Base-by-base conservation (phyloP, 2,888 invertebrate genomes). In the Sesamia inferens region DNA sequence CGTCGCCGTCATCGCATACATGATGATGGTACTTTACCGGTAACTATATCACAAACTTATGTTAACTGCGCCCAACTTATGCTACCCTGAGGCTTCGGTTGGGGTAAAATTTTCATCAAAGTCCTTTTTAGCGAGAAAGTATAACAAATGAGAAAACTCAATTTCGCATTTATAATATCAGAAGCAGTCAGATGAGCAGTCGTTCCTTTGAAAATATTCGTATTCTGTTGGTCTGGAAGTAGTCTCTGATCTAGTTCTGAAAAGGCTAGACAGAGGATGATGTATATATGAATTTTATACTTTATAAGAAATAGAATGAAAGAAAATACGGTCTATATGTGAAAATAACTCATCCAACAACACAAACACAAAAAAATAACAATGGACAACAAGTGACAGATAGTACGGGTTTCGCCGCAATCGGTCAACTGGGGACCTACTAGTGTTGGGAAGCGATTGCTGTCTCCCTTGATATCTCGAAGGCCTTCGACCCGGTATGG, bases 1-100 rank as follows among this genome's bases (percentile, higher is more conserved):
- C 91, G 97, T 99, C 2, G 97, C 98, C 47, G 99, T 99, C 64
- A 97, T 99, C n/a, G 97, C 98, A 0, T 99, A 99, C 90, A 98
- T 98, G 85, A 98, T 99, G 97, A 98, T 99, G 0, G 98, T 98
- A 0, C 96, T 99, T 22, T 99, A 99, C 94, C 97, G 96, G 96
- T 96, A 87, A 84, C 16, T 22, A 54, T 55, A 58, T 57, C 0
- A 11, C 22, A 14, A 66, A 19, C 10, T 65, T 57, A 16, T n/a
- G 11, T 65, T 39, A 31, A 31, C 31, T 31, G 31, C 31, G 31
- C 3, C 31, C 31, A 2, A 31, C 31, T 31, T 31, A 31, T 31
- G 31, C 31, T 31, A 31, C 31, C 31, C 31, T 31, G 31, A 2
- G 31, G 31, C 31, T 31, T 31, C 31, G 31, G 31, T 2, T 31